These are phyloP conservation scores for Dipodomys merriami DNA, from an alignment of 2,113 vertebrate genomes.

Conservation along the genomic window DNA sequence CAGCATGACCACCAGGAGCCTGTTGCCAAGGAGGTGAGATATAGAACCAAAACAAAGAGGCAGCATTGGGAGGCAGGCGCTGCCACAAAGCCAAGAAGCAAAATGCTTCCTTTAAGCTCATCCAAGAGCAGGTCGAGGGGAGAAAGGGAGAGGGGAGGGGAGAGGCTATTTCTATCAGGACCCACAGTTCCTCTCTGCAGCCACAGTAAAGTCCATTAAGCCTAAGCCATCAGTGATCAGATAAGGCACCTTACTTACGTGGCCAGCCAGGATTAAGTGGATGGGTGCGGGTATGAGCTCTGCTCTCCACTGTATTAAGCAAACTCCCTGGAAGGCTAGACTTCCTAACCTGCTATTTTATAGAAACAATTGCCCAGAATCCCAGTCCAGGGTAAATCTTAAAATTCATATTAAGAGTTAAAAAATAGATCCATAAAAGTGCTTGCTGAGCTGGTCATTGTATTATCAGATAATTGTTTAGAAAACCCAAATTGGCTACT, in stretches of 20 bases:
- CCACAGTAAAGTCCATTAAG: not conserved
- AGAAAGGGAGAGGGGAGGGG: not conserved
- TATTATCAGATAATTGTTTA: not conserved
- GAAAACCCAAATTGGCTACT: not conserved
- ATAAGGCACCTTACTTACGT: not conserved
- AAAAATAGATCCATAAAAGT: slow-evolving; percentile 1
- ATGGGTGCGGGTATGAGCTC: not conserved
- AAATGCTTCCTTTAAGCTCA: not conserved
- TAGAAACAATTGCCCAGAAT: not conserved
- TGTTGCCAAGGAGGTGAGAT: slow-evolving; percentile 61
- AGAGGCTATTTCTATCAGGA: not conserved
- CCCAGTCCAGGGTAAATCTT: not conserved
- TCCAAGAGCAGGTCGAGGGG: not conserved
- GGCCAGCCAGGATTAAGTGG: not conserved
- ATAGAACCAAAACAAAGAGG: slow-evolving; percentile 61
- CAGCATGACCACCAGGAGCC: not conserved
- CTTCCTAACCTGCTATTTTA: not conserved
- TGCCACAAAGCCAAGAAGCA: not conserved
- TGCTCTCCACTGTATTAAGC: not conserved
- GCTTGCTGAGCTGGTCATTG: not conserved
- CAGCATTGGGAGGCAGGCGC: not conserved
- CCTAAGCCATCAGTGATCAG: not conserved
- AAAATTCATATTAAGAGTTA: not conserved
- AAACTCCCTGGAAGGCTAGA: not conserved
- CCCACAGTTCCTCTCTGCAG: not conserved